Evolutionary conservation across 2,888 invertebrate genomes (phyloP), one percentile per base, ranked within the genome.

Genomic region (Julus scandinavius): DNA sequence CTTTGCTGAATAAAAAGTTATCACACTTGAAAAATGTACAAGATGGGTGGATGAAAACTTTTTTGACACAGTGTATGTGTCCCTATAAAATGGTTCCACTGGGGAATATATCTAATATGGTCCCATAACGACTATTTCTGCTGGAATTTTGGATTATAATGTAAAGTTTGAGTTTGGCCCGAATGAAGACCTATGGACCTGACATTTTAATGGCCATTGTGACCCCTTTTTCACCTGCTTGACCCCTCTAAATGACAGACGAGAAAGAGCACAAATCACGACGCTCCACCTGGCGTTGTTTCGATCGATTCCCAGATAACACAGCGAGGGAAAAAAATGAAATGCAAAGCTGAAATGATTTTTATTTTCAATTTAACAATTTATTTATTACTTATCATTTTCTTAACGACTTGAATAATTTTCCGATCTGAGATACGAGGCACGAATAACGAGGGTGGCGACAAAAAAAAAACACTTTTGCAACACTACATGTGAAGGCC

Each of bases 361-460:
- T 63, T 6, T n/a, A 5, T 63, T 63, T 63, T 17, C 15, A 58
- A 63, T 63, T 63, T 63, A n/a, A 6, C n/a, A n/a, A 63, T 63
- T 63, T 63, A 50, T 50, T 50, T 50, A 63, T 63, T 63, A 63
- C 63, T 63, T 63, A 63, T 63, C 63, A 63, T 63, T 63, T 63
- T 63, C n/a, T 17, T n/a, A 63, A 63, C n/a, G 63, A 63, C 63
- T 6, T n/a, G 63, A 63, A 63, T 63, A 15, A 63, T n/a, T n/a
- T 63, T n/a, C 63, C n/a, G n/a, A 63, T 63, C n/a, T 1, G n/a
- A 17, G 63, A 63, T 63, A 63, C 63, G 63, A 63, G 63, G 63
- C n/a, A 6, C 5, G 54, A 54, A 54, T 54, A 54, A 54, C 54
- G 5, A 54, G 4, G 54, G 54, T 54, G 54, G 11, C 9, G 54